These are phyloP conservation scores for Erpobdella octoculata DNA, from an alignment of 2,888 invertebrate genomes.

Conservation along the genomic window DNA sequence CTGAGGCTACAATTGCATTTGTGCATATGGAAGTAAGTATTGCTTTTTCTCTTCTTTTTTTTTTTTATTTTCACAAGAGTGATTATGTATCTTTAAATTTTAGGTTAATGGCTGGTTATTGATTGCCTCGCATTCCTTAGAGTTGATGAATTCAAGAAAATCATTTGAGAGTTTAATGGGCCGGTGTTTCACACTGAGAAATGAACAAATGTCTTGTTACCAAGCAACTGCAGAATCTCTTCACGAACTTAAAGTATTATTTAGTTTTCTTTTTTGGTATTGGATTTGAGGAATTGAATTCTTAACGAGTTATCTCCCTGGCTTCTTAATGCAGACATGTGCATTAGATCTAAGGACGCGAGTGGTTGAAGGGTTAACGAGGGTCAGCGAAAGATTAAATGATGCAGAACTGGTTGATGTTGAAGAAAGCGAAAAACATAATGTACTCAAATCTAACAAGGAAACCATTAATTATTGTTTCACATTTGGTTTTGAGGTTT, in stretches of 20 bases:
- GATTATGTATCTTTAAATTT: neutral
- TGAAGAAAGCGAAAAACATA: slow-evolving; percentile 58
- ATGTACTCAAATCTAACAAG: slow-evolving; percentile 61
- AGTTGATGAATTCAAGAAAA: slow-evolving; percentile 46
- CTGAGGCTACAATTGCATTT: slow-evolving; percentile 54
- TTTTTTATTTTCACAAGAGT: neutral
- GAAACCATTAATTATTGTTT: slow-evolving; percentile 78
- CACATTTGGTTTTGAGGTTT: slow-evolving; percentile 75
- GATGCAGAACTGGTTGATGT: slow-evolving; percentile 55
- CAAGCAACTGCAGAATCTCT: slow-evolving; percentile 62
- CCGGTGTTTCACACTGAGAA: slow-evolving; percentile 46
- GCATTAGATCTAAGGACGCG: slow-evolving; percentile 56
- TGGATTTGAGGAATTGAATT: neutral
- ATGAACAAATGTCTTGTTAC: slow-evolving; percentile 55
- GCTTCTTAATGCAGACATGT: slow-evolving; percentile 57
- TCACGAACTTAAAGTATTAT: slow-evolving; percentile 51
- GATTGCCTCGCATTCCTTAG: slow-evolving; percentile 52
- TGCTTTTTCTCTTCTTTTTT: slow-evolving; percentile 1
- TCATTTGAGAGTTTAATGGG: slow-evolving; percentile 48
- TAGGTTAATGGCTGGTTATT: slow-evolving; percentile 53
- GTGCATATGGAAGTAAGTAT: slow-evolving; percentile 51
- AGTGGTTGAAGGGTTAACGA: slow-evolving; percentile 58
- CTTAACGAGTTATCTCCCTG: too few relatives aligned
- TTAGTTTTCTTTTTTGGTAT: neutral
- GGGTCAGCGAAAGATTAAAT: slow-evolving; percentile 58